Base-by-base conservation (phyloP, 2,888 invertebrate genomes). In the Ormyrus pomaceus region DNA sequence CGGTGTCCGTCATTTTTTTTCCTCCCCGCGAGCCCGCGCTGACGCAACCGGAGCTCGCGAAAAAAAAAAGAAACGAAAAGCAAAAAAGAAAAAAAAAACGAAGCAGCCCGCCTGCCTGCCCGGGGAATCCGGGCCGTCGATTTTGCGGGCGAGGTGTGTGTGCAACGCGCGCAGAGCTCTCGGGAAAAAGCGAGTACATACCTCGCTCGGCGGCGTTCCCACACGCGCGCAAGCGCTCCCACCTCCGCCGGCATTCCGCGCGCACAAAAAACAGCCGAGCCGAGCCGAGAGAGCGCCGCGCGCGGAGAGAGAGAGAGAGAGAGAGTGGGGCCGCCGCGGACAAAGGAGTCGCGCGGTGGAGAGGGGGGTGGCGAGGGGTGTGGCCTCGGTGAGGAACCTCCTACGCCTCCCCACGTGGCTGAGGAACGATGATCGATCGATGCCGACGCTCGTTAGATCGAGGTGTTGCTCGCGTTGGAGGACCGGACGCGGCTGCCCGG, bases 121-220 rank as follows among this genome's bases (percentile, higher is more conserved):
- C 11, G 55, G 70, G 51, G 64, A 71, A 70, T 77, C 77, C 64
- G 62, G 53, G 64, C 3, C 58, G 34, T 2, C 4, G 71, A 66
- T 77, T 77, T 77, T 72, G 48, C 48, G 11, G 48, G 34, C 45
- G 68, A 71, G 59, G 59, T 59, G 71, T 51, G 19, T 48, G 13
- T 34, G 34, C 19, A n/a, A 4, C 2, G 34, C 34, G 46, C 62
- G 48, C 8, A 64, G 8, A 64, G 34, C 34, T 34, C 34, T 19
- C 19, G 19, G 68, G 45, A 82, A 83, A 82, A 84, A 83, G 82
- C 83, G 83, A 84, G 84, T 85, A 84, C 84, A 86, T 82, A 84
- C 83, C 86, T 87, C 86, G 50, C 62, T 87, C 87, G 77, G 82
- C 71, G 80, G 82, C 85, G 86, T 87, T 87, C 87, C 86, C 87